Percentiles rank a stretch among this genome's conserved stretches.
Conservation (phyloP, 2,888 invertebrate genomes). For the Stenotaenia linearis region DNA sequence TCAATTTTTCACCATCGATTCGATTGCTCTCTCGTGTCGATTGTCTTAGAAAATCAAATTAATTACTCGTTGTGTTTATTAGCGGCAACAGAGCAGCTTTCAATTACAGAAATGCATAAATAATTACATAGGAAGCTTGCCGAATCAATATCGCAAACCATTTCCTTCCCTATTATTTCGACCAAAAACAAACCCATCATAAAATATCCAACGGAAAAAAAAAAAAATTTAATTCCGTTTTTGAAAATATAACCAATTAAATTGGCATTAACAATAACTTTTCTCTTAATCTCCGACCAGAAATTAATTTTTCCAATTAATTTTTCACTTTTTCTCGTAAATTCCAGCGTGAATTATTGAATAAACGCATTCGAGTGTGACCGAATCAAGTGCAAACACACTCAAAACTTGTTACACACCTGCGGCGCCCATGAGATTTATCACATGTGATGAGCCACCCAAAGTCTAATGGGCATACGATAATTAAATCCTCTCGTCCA, state of each 20-base stretch:
- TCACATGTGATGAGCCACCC: background rate
- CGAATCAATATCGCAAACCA: background rate
- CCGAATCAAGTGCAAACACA: background rate
- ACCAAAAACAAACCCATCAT: background rate
- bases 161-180: background rate
- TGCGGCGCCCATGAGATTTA: background rate
- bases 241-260: background rate
- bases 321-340: too few species aligned
- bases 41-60: background rate
- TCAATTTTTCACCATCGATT: background rate
- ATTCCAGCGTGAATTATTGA: background rate
- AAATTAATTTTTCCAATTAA: too few species aligned
- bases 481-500: slow-evolving; percentile 5
- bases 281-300: background rate
- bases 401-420: background rate
- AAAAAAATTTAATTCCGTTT: background rate
- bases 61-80: too few species aligned
- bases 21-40: background rate
- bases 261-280: background rate
- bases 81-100: background rate
- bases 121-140: background rate
- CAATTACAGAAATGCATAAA: background rate
- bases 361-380: background rate
- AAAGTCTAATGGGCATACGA: background rate
- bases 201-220: background rate